Percentiles rank a stretch among this genome's conserved stretches.
Conservation (phyloP, 2,797 vertebrate species). For the Semaprochilodus insignis region DNA sequence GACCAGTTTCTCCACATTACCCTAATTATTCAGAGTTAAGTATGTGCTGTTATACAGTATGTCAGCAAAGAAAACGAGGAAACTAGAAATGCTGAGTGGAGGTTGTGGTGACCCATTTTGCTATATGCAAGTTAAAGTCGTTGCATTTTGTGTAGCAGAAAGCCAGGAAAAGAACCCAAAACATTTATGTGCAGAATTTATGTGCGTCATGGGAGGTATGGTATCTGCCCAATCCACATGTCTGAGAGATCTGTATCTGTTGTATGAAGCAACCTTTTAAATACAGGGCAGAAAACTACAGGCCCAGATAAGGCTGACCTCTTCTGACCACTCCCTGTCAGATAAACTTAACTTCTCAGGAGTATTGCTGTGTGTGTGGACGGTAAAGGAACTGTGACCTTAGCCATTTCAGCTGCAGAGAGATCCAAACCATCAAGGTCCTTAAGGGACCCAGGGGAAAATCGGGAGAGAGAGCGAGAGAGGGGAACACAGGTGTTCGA, state of each 20-base stretch:
- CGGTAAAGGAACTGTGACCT: conserved; percentile 13
- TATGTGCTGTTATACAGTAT: not conserved
- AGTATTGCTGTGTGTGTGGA: conserved; percentile 7
- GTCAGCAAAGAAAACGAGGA: not conserved
- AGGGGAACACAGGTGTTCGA: conserved; percentile 11
- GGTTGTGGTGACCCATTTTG: not conserved
- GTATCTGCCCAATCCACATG: conserved; percentile 3
- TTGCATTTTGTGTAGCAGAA: not conserved
- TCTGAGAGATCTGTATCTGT: conserved; percentile 20
- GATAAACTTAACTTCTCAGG: conserved; percentile 38
- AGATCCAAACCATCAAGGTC: not conserved
- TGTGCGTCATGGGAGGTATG: conserved; percentile 12
- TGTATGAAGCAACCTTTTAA: conserved; percentile 32
- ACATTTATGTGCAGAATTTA: not conserved
- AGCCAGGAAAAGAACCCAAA: not conserved
- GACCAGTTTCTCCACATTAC: not conserved
- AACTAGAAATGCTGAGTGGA: not conserved
- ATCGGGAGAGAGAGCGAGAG: conserved; percentile 3
- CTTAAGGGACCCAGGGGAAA: not conserved
- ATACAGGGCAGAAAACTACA: conserved; percentile 23
- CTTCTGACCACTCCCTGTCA: conserved; percentile 35
- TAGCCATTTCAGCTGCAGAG: conserved; percentile 15
- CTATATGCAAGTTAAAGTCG: not conserved
- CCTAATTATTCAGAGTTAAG: not conserved
- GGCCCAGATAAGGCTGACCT: conserved; percentile 33